Base-by-base conservation (phyloP, 1,140 invertebrate species). In the Steinernema khuongi region DNA sequence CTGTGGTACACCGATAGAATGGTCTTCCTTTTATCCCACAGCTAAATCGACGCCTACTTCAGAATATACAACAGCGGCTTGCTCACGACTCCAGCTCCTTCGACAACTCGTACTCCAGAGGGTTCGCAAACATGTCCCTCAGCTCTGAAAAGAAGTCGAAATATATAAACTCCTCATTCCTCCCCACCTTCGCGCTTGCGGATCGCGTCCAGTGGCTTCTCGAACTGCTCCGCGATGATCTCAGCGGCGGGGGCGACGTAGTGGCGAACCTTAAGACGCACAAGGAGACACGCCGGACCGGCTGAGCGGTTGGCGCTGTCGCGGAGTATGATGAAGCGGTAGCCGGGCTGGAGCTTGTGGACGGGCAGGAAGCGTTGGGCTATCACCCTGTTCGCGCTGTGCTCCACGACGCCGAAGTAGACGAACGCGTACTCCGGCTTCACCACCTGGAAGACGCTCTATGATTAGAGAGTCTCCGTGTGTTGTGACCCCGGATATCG, bases 261-360 rank as follows among this genome's bases (percentile, higher is more conserved):
- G 44, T 72, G 71, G 18, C n/a, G 28, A 44, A 72, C 71, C 29
- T 72, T 66, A 11, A 72, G 11, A 18, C 32, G 50, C 19, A 36
- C 71, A 18, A 72, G 66, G 17, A 72, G 26, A 30, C 71, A 72
- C 1, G 71, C 71, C 26, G 71, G 71, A 1, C 71, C 71, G 28
- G 66, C 43, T 11, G 44, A 31, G 70, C 33, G 41, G 29, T 72
- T 72, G 1, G 43, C 71, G 19, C 43, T 44, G 31, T 44, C 18
- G 67, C 71, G 71, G n/a, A 72, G 71, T 1, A 68, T 28, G 29
- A 72, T 44, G 71, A 67, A 72, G 1, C 71, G 71, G 66, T 71
- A 72, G 18, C 71, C 71, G 7, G 72, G 70, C 29, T 73, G 67
- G 11, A 74, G 33, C 36, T 60, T 75, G 36, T 74, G 33, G 70